These are phyloP conservation scores for Burhinus oedicnemus DNA, from an alignment of 2,113 vertebrate species.

Conservation along the genomic window DNA sequence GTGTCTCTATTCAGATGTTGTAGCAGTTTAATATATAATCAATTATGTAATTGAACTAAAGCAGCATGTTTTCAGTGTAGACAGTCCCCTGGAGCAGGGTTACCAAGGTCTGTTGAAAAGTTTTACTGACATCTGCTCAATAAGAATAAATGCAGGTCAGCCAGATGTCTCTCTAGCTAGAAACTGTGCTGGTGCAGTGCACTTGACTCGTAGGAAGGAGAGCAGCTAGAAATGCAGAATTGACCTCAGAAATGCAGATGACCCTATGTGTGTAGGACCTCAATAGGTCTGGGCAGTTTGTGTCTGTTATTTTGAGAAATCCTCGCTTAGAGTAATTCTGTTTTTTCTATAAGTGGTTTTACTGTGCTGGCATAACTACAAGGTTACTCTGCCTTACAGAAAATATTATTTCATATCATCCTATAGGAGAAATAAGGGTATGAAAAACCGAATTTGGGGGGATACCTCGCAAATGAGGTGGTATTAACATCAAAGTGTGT, in stretches of 20 bases:
- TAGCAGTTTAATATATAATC: not conserved
- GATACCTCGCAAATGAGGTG: not conserved
- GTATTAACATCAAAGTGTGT: not conserved
- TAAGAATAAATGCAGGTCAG: not conserved
- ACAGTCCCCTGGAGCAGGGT: not conserved
- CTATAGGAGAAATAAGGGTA: not conserved
- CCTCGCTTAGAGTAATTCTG: not conserved
- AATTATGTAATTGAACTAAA: not conserved
- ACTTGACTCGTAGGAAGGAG: not conserved
- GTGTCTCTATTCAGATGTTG: not conserved
- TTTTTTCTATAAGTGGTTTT: not conserved
- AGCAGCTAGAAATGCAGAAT: not conserved
- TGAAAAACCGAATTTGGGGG: not conserved
- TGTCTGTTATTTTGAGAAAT: not conserved
- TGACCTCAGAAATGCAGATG: not conserved
- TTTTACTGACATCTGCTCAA: not conserved
- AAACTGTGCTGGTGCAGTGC: not conserved
- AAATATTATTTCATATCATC: not conserved
- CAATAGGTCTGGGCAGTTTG: not conserved
- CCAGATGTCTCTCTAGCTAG: not conserved
- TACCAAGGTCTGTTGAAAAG: not conserved
- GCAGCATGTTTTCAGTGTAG: not conserved
- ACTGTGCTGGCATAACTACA: not conserved
- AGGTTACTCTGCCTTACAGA: not conserved
- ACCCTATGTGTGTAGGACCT: not conserved